phyloP scores from a whole-genome alignment of 2,113 vertebrate genomes.

The Ursus arctos region DNA sequence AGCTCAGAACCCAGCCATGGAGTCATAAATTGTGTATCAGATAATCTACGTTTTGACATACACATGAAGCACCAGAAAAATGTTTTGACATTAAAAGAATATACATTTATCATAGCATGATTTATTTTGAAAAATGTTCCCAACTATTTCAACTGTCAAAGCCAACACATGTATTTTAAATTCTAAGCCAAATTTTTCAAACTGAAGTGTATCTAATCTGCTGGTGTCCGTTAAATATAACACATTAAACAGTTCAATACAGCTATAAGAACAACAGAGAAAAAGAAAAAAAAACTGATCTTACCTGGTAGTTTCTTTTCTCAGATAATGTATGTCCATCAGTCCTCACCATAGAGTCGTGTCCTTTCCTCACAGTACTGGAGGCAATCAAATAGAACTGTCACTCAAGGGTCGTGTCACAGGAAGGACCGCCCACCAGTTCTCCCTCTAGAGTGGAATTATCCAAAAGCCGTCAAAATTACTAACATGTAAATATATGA shows the following conservation, averaged over 20 bases:
- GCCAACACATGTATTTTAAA: neutral
- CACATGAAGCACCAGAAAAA: neutral
- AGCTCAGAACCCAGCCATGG: conserved; percentile 25
- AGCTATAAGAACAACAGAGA: conserved; percentile 22
- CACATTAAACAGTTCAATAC: conserved; percentile 23
- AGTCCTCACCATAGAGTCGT: conserved; percentile 87
- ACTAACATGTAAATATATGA: conserved; percentile 81
- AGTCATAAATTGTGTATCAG: neutral
- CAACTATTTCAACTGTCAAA: conserved; percentile 55
- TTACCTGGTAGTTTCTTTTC: conserved; percentile 87
- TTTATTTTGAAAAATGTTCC: conserved; percentile 43
- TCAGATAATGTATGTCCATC: conserved; percentile 87
- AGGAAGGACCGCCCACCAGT: conserved; percentile 86
- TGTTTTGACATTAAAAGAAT: neutral
- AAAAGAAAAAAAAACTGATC: neutral
- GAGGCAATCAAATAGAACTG: conserved; percentile 86
- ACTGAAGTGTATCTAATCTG: neutral
- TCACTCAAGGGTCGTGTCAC: conserved; percentile 86
- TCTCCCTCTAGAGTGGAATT: conserved; percentile 86
- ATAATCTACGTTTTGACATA: conserved; percentile 39
- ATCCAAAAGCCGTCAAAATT: conserved; percentile 86
- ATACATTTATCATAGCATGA: neutral
- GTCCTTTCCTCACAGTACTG: conserved; percentile 87
- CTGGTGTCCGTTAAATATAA: conserved; percentile 33
- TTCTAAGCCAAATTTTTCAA: conserved; percentile 45